phyloP scores from a whole-genome alignment of 1,140 invertebrate genomes.

The Zaprionus camerounensis region DNA sequence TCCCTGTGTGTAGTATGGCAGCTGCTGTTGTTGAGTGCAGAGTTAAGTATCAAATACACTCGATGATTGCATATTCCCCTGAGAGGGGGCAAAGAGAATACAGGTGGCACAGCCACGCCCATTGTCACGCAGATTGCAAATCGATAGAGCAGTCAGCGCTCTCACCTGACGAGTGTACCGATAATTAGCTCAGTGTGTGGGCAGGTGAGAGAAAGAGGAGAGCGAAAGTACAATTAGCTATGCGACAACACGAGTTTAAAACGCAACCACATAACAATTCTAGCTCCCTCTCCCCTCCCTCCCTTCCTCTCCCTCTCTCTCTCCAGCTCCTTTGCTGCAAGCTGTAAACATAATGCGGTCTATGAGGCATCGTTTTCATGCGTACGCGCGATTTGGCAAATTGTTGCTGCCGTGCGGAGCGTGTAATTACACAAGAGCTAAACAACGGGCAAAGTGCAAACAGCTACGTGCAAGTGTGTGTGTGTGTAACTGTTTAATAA shows the following conservation, averaged over 20 bases:
- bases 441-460: slow-evolving; percentile 6
- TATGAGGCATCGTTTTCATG: slow-evolving; percentile 14
- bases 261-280: slow-evolving; percentile 4
- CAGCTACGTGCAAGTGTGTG: slow-evolving; percentile 11
- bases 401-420: slow-evolving; percentile 33
- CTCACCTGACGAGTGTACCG: slow-evolving; percentile 21
- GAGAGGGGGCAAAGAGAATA: neutral
- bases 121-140: slow-evolving; percentile 41
- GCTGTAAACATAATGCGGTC: slow-evolving; percentile 15
- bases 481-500: slow-evolving; percentile 30
- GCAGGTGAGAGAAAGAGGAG: neutral
- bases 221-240: slow-evolving; percentile 18
- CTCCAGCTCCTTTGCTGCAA: too few species aligned
- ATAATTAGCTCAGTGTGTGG: slow-evolving; percentile 33
- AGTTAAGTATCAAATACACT: slow-evolving; percentile 31
- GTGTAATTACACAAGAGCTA: slow-evolving; percentile 29
- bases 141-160: slow-evolving; percentile 27
- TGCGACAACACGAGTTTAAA: slow-evolving; percentile 13
- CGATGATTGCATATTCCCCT: slow-evolving; percentile 23
- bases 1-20: slow-evolving; percentile 19
- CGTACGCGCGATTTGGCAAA: slow-evolving; percentile 34
- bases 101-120: neutral
- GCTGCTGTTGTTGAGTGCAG: slow-evolving; percentile 28
- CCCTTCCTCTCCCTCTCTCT: neutral
- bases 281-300: neutral